Conservation (phyloP, 2,797 vertebrate species). For the Onychomys torridus region DNA sequence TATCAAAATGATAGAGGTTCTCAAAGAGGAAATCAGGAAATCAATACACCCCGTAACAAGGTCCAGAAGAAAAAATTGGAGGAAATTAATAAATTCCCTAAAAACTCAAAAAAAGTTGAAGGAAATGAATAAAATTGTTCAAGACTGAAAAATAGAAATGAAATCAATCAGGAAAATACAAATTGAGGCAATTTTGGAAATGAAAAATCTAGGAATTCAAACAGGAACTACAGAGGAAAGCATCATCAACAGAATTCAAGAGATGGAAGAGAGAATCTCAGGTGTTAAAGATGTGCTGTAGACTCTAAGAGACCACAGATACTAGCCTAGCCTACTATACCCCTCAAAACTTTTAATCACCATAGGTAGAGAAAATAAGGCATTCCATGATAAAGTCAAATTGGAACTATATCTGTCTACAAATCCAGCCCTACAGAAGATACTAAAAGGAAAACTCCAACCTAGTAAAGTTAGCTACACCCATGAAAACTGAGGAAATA, state of each 20-base stretch:
- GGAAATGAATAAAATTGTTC: neutral
- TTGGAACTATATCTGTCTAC: neutral
- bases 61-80: neutral
- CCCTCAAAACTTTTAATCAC: neutral
- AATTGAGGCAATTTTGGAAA: neutral
- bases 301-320: neutral
- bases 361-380: neutral
- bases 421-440: too few relatives aligned
- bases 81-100: neutral
- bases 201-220: neutral
- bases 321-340: neutral
- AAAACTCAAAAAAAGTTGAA: neutral
- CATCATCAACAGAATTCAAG: neutral
- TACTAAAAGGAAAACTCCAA: too few relatives aligned
- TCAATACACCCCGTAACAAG: neutral
- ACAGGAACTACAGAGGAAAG: neutral
- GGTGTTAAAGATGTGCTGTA: neutral
- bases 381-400: neutral
- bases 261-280: neutral
- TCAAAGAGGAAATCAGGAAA: neutral
- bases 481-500: too few relatives aligned
- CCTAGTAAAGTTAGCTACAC: too few relatives aligned
- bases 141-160: too few relatives aligned
- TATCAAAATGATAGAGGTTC: neutral
- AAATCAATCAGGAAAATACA: too few relatives aligned